Base-by-base conservation (phyloP, 2,797 vertebrate genomes). In the Psittacula echo region DNA sequence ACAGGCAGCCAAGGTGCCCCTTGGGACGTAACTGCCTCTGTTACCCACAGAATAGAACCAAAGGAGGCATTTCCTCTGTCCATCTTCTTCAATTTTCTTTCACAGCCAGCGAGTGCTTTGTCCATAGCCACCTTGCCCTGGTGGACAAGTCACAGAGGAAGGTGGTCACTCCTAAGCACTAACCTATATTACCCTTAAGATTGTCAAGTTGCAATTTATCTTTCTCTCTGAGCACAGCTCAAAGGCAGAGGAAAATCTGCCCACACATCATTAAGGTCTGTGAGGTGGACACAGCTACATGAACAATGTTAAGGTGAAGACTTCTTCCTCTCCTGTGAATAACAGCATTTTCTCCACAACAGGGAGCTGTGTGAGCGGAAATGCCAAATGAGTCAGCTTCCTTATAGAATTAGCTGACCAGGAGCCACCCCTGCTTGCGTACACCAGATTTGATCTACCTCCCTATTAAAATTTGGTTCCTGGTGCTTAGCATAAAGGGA, bases 301-400 rank as follows among this genome's bases (percentile, higher is more conserved):
- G 16, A 79, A 71, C 0, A 0, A 39, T 4, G 3, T 15, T 30
- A 72, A 53, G 23, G 16, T 75, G 72, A 89, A 64, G 42, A 61
- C 7, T 61, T 71, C 22, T 77, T 80, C 32, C 32, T 44, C 68
- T 76, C 24, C 42, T 39, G n/a, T 22, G 29, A 61, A 32, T 32
- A 39, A 67, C 13, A 37, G n/a, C 34, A 72, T 45, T 78, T 90
- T 58, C 56, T 67, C 19, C 8, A 54, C 42, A 39, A 39, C 9
- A 30, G 44, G 39, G 76, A 64, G 7, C 11, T 51, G 22, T 5
- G 3, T 41, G 34, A 77, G 44, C 60, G 16, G 14, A 41, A 90
- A 86, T 0, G 0, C 4, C 42, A 64, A 51, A 10, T 32, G 11
- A 47, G 11, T 48, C 4, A 2, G 39, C 24, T 62, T 78, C 17